Base-by-base conservation (phyloP, 2,797 vertebrate species). In the Argyrosomus regius region DNA sequence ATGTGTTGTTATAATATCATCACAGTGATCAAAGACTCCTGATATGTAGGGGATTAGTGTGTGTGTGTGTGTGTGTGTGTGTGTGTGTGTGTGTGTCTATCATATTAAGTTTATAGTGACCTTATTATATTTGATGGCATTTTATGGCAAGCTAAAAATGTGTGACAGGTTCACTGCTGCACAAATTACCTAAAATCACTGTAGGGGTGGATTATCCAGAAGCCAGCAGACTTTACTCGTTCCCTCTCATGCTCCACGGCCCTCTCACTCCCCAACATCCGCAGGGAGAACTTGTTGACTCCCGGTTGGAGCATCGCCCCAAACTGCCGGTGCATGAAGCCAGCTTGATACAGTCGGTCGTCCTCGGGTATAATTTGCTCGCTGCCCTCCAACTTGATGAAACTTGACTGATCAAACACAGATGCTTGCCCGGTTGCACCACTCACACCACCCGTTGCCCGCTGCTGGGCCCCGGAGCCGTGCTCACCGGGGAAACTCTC, bases 181-280 rank as follows among this genome's bases (percentile, higher is more conserved):
- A 73, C 60, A 58, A 77, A 91, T 96, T 97, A 99, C 98, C 98
- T 99, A 96, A 99, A 99, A 93, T 99, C 98, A 90, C 98, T 99
- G 96, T 99, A 99, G 1, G 98, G 98, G 81, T 99, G 98, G 94
- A 99, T 98, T 91, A 99, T 99, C 98, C 98, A 99, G 94, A 99
- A 99, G 68, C 98, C 98, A 5, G 97, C 98, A 5, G 97, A 97
- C 84, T 99, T 99, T 56, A 99, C 98, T 67, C 98, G 95, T 82
- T 99, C 97, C 88, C 99, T 97, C 87, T 99, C 98, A 20, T 97
- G 95, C 93, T 99, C 98, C 94, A 99, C 98, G 63, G 98, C 98
- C 94, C 98, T 97, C 93, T 99, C 98, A 76, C 98, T 99, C 62
- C 98, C 98, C 91, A 99, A 95, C 98, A 99, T 99, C 94, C 98